Base-by-base conservation (phyloP, 2,113 vertebrate genomes). In the Rutilus rutilus region DNA sequence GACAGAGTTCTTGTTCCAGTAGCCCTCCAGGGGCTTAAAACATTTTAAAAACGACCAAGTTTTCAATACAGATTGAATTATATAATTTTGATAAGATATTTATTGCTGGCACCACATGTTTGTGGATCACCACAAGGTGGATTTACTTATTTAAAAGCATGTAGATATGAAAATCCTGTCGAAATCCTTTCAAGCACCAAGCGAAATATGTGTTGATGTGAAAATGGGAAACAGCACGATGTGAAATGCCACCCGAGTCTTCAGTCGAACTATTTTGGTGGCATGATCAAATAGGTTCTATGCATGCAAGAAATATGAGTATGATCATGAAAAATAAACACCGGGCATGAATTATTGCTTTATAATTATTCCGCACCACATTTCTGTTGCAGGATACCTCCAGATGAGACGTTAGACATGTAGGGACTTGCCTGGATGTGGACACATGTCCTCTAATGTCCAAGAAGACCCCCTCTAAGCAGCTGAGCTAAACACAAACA, bases 371-470 rank as follows among this genome's bases (percentile, higher is more conserved):
- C 15, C n/a, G 8, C 57, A 80, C 39, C 57, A 79, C 11, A 79
- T 60, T 42, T 67, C 27, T n/a, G 11, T 23, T 45, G 45, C n/a
- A 85, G 23, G 47, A 71, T n/a, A 80, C 50, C n/a, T 47, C 42
- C 50, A 87, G 91, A 90, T 88, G 87, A 89, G 85, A 89, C 90
- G 83, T 90, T 85, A 92, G 91, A 93, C 94, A 92, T 89, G 95
- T 93, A 90, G 86, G 88, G 91, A 89, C 95, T 91, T 95, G 94
- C 91, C 92, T 92, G 88, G 87, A 89, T 90, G 89, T 25, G 85
- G 93, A 93, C 92, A 94, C 91, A 92, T 92, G 95, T 94, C 94
- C 90, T 90, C 91, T 83, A 92, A 94, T 94, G 93, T 95, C 89
- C 91, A 85, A 87, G 89, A 15, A 60, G 89, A 91, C 92, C 90